Conservation (phyloP, 37 sponge, comb jelly and placozoan species). For the Cladorhizidae sp. region DNA sequence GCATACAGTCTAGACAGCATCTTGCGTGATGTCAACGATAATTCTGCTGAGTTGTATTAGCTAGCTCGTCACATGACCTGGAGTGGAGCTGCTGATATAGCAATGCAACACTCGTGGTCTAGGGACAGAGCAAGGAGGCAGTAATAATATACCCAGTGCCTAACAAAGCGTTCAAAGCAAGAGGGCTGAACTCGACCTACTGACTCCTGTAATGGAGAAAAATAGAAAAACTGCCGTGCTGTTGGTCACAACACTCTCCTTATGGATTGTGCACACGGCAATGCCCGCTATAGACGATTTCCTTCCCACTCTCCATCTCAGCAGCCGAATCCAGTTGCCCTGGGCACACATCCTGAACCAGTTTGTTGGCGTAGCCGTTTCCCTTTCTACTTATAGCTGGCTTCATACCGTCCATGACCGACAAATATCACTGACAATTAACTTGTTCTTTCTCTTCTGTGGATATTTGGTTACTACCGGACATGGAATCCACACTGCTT, state of each 20-base stretch:
- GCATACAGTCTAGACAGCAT: no score
- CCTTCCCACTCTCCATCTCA: neutral
- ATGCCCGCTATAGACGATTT: neutral
- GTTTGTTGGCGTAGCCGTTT: neutral
- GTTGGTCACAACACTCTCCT: neutral
- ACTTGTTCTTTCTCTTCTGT: neutral
- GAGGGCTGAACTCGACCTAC: no score
- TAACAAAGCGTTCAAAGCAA: no score
- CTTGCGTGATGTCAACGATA: no score
- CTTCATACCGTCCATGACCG: neutral
- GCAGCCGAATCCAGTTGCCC: neutral
- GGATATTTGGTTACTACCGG: neutral
- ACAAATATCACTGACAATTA: neutral
- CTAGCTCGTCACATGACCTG: no score
- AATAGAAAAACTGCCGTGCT: neutral
- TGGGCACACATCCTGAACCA: neutral
- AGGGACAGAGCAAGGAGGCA: no score
- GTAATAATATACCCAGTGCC: no score
- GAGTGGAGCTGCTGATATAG: no score
- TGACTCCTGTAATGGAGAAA: neutral
- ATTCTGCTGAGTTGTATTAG: no score
- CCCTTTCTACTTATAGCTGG: neutral
- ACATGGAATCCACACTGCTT: neutral
- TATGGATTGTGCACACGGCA: slow-evolving; percentile 7
- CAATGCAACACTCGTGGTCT: no score